phyloP scores from a whole-genome alignment of 2,888 invertebrate species.

The Dexiosoma caninum region DNA sequence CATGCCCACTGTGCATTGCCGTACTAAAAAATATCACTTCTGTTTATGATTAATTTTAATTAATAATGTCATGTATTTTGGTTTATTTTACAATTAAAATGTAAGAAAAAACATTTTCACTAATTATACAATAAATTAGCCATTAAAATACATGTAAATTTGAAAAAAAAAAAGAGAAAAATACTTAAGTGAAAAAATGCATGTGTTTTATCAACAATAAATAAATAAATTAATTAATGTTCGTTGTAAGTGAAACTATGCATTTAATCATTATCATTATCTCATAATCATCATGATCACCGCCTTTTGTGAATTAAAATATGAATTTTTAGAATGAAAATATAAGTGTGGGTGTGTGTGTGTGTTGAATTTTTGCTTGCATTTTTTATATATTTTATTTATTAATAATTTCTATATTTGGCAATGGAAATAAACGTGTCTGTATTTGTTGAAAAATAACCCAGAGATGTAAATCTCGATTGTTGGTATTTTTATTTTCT shows the following conservation, averaged over 20 bases:
- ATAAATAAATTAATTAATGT: slow-evolving; percentile 56
- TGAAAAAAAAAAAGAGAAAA: too few relatives aligned
- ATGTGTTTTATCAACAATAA: slow-evolving; percentile 15
- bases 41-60: slow-evolving; percentile 52
- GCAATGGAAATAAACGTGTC: slow-evolving; percentile 44
- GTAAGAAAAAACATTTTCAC: not conserved
- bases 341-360: slow-evolving; percentile 22
- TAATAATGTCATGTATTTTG: slow-evolving; percentile 38
- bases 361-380: not conserved
- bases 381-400: not conserved
- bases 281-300: not conserved
- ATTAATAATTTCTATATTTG: slow-evolving; percentile 19
- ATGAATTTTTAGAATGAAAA: slow-evolving; percentile 5
- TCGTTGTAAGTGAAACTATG: slow-evolving; percentile 63
- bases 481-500: not conserved
- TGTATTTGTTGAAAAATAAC: slow-evolving; percentile 33
- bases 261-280: slow-evolving; percentile 20
- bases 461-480: slow-evolving; percentile 53
- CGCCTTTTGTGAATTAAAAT: not conserved
- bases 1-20: slow-evolving; percentile 33
- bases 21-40: slow-evolving; percentile 15
- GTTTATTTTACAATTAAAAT: slow-evolving; percentile 14
- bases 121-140: slow-evolving; percentile 57
- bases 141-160: slow-evolving; percentile 42
- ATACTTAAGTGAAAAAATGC: not conserved